A percentile compares a stretch with the other conserved stretches of the same genome.
phyloP scores from a whole-genome alignment of 2,113 vertebrate species.

The Emydocephalus ijimae region DNA sequence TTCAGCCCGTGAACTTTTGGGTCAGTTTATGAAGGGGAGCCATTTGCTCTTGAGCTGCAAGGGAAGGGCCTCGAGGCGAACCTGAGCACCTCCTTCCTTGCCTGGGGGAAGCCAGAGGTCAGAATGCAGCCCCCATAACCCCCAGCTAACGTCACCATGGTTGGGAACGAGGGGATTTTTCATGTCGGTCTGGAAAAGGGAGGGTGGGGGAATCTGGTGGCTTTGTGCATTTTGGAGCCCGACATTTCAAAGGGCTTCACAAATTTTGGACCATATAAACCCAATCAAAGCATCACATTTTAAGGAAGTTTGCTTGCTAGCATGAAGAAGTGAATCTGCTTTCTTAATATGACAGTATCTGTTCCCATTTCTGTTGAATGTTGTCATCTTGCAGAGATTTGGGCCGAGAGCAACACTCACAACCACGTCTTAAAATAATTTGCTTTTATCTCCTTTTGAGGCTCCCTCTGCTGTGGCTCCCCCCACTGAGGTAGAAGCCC shows the following conservation, averaged over 20 bases:
- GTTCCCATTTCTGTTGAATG: constrained; percentile 11
- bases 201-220: not conserved
- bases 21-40: not conserved
- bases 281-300: not conserved
- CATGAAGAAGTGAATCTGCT: constrained; percentile 1
- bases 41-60: not conserved
- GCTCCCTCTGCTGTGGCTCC: constrained; percentile 43
- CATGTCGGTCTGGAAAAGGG: not conserved
- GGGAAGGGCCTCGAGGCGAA: not conserved
- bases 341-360: not conserved
- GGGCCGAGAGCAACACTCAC: not conserved
- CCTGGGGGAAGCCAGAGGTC: not conserved
- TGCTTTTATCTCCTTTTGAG: constrained; percentile 35
- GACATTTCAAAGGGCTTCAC: not conserved
- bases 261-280: not conserved
- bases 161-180: not conserved
- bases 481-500: constrained; percentile 78
- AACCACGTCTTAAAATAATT: not conserved
- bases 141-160: not conserved
- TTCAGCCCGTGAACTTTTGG: not conserved
- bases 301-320: not conserved
- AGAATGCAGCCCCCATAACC: not conserved
- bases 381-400: not conserved
- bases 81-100: not conserved
- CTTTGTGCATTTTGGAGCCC: not conserved